A percentile compares a stretch with the other conserved stretches of the same genome.
Evolutionary conservation across 2,888 invertebrate species (phyloP).

Genomic region (Drosophila nigricruria): DNA sequence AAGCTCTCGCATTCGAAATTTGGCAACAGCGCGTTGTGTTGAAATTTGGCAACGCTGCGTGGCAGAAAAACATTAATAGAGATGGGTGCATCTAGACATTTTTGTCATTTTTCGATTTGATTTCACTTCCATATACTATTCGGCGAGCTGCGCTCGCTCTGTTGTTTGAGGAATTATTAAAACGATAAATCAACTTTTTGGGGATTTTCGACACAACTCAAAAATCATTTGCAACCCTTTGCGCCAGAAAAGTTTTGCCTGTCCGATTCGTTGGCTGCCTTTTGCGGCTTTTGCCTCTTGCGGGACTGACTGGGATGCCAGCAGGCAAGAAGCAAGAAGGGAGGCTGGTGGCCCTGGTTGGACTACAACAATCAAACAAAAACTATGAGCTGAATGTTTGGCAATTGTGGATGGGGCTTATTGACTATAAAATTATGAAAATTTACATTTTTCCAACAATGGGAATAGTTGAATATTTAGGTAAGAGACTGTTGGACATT

Average conservation of each 20-base stretch:
- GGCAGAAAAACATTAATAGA: conserved; percentile 46
- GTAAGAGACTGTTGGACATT: conserved; percentile 48
- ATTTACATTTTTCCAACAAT: conserved; percentile 72
- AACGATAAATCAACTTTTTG: conserved; percentile 82
- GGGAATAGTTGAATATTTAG: conserved; percentile 44
- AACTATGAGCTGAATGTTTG: conserved; percentile 41
- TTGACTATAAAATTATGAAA: conserved; percentile 77
- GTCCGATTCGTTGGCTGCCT: conserved; percentile 53
- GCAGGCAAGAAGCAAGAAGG: too few species aligned
- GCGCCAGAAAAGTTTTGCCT: conserved; percentile 55
- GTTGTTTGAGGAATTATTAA: conserved; percentile 76
- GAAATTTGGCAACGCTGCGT: conserved; percentile 57
- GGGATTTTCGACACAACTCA: conserved; percentile 73
- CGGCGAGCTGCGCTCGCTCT: conserved; percentile 26
- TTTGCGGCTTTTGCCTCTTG: conserved; percentile 30
- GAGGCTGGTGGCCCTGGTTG: too few species aligned
- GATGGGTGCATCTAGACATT: conserved; percentile 51
- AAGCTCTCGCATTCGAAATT: conserved; percentile 19
- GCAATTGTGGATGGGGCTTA: conserved; percentile 38
- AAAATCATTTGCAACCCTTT: conserved; percentile 80
- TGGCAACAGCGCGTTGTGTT: conserved; percentile 46
- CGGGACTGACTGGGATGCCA: background rate
- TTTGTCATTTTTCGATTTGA: conserved; percentile 70
- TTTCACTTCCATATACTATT: conserved; percentile 38
- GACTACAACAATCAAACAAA: conserved; percentile 51